Conservation (phyloP, 2,797 vertebrate species). For the Manis pentadactyla region DNA sequence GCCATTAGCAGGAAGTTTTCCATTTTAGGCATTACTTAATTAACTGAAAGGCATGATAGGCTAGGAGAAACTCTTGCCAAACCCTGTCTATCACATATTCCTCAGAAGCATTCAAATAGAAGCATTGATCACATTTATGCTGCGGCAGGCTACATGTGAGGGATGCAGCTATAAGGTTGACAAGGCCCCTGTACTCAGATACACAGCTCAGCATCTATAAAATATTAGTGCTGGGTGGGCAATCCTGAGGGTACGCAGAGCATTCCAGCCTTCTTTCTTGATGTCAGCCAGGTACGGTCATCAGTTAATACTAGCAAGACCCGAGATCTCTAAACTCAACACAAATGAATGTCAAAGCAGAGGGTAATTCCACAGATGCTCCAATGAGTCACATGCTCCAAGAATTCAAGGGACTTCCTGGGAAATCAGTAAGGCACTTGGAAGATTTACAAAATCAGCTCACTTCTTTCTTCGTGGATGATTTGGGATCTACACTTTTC, state of each 20-base stretch:
- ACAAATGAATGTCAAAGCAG: background rate
- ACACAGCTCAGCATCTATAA: background rate
- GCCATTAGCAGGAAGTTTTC: background rate
- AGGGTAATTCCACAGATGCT: background rate
- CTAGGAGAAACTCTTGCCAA: background rate
- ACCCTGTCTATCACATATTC: background rate
- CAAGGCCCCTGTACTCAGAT: background rate
- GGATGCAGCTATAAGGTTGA: background rate
- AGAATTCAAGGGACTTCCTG: background rate
- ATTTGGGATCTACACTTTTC: background rate
- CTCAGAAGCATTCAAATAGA: background rate
- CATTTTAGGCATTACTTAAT: background rate
- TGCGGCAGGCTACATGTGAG: background rate
- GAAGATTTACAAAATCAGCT: background rate
- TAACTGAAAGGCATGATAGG: background rate
- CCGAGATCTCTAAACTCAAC: background rate
- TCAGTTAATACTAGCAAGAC: background rate
- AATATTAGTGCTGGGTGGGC: background rate
- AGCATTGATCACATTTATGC: background rate
- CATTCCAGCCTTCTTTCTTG: background rate
- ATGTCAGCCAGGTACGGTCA: background rate
- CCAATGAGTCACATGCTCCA: background rate
- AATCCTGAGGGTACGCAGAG: background rate
- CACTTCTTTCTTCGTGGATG: background rate
- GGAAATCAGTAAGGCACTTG: background rate